Conservation (phyloP, 1,140 invertebrate species). For the Diprion similis region DNA sequence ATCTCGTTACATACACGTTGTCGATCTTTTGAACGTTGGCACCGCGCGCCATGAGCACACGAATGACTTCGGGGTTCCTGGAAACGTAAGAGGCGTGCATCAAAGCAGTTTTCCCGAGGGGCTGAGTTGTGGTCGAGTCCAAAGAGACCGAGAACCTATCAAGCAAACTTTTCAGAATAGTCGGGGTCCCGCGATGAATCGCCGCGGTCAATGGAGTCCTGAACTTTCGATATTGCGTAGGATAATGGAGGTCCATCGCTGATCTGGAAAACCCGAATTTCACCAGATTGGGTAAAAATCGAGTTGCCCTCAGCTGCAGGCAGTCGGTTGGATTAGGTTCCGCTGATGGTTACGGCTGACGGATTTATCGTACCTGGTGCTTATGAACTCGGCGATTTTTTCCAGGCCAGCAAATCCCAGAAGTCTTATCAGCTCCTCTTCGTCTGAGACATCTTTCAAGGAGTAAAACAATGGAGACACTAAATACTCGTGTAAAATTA, state of each 20-base stretch:
- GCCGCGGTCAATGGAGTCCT: slow-evolving; percentile 55
- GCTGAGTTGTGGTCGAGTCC: slow-evolving; percentile 31
- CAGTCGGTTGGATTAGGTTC: too few relatives aligned
- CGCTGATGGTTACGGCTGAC: not conserved
- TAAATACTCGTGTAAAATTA: too few relatives aligned
- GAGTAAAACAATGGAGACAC: too few relatives aligned
- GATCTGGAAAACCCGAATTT: slow-evolving; percentile 19
- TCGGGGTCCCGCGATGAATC: slow-evolving; percentile 51
- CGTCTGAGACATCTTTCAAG: slow-evolving; percentile 8
- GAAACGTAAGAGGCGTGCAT: slow-evolving; percentile 35
- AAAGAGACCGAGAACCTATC: slow-evolving; percentile 25
- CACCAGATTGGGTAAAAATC: not conserved
- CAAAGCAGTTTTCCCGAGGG: slow-evolving; percentile 31
- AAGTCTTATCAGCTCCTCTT: slow-evolving; percentile 34
- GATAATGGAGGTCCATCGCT: slow-evolving; percentile 34
- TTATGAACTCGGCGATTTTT: slow-evolving; percentile 28
- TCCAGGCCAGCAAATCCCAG: slow-evolving; percentile 26
- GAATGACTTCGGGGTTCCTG: slow-evolving; percentile 29
- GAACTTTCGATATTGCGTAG: slow-evolving; percentile 27
- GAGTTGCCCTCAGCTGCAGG: too few relatives aligned
- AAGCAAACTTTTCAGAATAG: slow-evolving; percentile 31
- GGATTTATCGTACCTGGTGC: slow-evolving; percentile 20
- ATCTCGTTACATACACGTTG: too few relatives aligned
- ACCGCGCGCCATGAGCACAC: slow-evolving; percentile 31
- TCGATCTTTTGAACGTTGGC: slow-evolving; percentile 22